Base-by-base conservation (phyloP, 2,888 invertebrate genomes). In the Antheraea yamamai region DNA sequence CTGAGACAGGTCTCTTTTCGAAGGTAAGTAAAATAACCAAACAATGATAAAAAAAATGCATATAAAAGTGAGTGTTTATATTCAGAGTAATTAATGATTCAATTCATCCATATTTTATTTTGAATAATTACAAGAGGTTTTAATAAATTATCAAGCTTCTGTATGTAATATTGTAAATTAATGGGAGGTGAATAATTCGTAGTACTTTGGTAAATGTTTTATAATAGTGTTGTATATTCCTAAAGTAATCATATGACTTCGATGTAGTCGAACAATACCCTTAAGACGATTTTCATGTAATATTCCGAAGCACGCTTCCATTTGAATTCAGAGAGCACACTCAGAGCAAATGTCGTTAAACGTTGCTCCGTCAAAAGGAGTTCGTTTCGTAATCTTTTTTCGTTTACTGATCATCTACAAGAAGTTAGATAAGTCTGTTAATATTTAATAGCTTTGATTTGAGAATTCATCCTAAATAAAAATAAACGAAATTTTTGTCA, bases 371-470 rank as follows among this genome's bases (percentile, higher is more conserved):
- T 82, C 81, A 83, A 83, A 84, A 78, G 78, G 77, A 80, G 78
- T 82, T 82, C 73, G 70, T 61, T 55, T 30, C 75, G 78, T 78
- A 81, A 86, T 83, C 80, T 77, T 75, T 76, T 81, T 81, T 79
- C 74, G 72, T 74, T 80, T 77, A 79, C 79, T 84, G 81, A 85
- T 84, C 81, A 79, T 81, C 79, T 78, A 79, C 75, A 79, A 81
- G 77, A 81, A 78, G 76, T 58, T 74, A 78, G 74, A 75, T 73
- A 76, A 70, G 39, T 61, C 72, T 23, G 75, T 73, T 70, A 73
- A 75, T 75, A 75, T 71, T 26, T 73, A 58, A 58, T 64, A 61
- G 47, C 39, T 23, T 71, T 75, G 20, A 30, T 64, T 73, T 39
- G 6, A n/a, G 16, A 47, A n/a, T 30, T 61, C 26, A 35, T 23